A percentile compares a stretch with the other conserved stretches of the same genome.
These are phyloP conservation scores for Epinotia bilunana DNA, from an alignment of 2,888 invertebrate species.

Conservation along the genomic window DNA sequence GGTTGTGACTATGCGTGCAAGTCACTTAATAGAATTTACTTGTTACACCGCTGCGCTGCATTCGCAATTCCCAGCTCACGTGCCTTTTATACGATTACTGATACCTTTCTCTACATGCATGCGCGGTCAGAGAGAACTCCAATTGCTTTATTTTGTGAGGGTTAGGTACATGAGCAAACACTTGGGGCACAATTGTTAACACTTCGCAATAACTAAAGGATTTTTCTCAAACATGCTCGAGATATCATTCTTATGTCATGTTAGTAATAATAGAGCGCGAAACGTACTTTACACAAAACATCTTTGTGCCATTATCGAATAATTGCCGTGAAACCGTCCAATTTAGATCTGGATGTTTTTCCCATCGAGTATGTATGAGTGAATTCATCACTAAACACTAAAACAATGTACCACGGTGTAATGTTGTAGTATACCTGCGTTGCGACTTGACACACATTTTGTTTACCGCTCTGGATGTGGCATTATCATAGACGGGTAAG, in stretches of 20 bases:
- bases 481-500: not conserved
- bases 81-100: not conserved
- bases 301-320: not conserved
- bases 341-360: not conserved
- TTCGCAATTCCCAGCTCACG: not conserved
- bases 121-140: not conserved
- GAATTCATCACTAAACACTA: too few relatives aligned
- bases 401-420: too few relatives aligned
- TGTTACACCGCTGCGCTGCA: not conserved
- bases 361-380: not conserved
- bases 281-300: not conserved
- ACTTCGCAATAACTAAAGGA: not conserved
- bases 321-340: not conserved
- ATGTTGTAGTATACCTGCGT: too few relatives aligned
- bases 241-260: not conserved
- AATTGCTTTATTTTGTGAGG: not conserved
- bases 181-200: not conserved
- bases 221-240: not conserved
- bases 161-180: not conserved
- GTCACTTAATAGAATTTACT: slow-evolving; percentile 14
- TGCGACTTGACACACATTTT: too few relatives aligned
- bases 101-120: not conserved
- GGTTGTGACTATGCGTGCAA: slow-evolving; percentile 61
- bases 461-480: not conserved
- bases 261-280: not conserved